Base-by-base conservation (phyloP, 1,140 invertebrate species). In the Diachasma alloeum region DNA sequence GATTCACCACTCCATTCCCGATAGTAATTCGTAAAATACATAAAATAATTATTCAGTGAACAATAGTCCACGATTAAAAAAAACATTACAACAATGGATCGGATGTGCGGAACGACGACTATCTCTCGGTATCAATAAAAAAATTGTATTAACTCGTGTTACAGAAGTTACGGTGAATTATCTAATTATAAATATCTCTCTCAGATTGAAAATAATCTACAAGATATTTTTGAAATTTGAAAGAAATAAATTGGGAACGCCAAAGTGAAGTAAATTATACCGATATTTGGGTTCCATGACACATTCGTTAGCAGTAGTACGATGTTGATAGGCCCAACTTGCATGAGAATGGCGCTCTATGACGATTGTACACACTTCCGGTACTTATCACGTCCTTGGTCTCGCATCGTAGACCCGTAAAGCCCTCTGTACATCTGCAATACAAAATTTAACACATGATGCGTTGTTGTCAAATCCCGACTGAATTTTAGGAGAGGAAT, bases 361-460 rank as follows among this genome's bases (percentile, higher is more conserved):
- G 90, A 84, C 88, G 86, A 80, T 88, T 89, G 90, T 92, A 92
- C 91, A 91, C 92, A 92, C 91, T 92, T 90, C 91, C 91, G 81
- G 90, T 90, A 87, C 91, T 92, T 86, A 90, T 91, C 86, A 92
- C 91, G 88, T 94, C 93, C 92, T 96, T 96, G 85, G 92, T 93
- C 90, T 96, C 94, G 90, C 96, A 97, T 82, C 94, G 92, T 87
- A 93, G 91, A 83, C 96, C 96, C 85, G 92, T 93, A 92, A 93
- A 96, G 81, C 94, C 95, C 86, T 95, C 94, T 81, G 93, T 92
- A 89, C 96, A 97, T 91, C 96, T 97, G 92, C 4, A 93, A 93
- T 77, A 86, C 15, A 53, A 17, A 17, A 19, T 53, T n/a, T 53
- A 53, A 13, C n/a, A 19, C 6, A 53, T 53, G 48, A 53, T 17